Evolutionary conservation across 2,888 invertebrate species (phyloP).

Genomic region (Sinelater perroti): DNA sequence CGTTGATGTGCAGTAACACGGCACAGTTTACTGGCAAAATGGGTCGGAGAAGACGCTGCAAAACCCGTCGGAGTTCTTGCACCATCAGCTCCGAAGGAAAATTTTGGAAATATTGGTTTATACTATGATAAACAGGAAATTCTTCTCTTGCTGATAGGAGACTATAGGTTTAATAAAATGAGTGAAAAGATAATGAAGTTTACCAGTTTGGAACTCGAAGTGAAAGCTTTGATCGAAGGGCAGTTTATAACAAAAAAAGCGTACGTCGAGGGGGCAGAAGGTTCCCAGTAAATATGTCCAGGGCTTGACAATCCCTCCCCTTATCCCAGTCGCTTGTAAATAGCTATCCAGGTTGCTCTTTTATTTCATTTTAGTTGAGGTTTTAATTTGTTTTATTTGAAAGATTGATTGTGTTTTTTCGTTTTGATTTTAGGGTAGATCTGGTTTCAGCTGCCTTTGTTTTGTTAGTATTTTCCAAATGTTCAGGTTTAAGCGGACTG

Average conservation of each 20-base stretch:
- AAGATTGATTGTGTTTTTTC: too few relatives aligned
- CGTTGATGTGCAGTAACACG: slow-evolving; percentile 98
- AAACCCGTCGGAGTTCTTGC: slow-evolving; percentile 76
- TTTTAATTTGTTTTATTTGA: too few relatives aligned
- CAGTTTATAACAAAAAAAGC: slow-evolving; percentile 87
- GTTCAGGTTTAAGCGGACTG: too few relatives aligned
- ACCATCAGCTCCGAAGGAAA: slow-evolving; percentile 91
- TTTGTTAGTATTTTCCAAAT: too few relatives aligned
- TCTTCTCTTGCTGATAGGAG: slow-evolving; percentile 64
- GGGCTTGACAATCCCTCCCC: too few relatives aligned
- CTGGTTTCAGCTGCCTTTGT: too few relatives aligned
- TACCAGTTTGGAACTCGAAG: slow-evolving; percentile 77
- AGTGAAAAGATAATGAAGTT: slow-evolving; percentile 59
- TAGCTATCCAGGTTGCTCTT: too few relatives aligned
- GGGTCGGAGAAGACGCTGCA: slow-evolving; percentile 73
- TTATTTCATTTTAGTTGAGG: too few relatives aligned
- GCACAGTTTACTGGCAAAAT: slow-evolving; percentile 93
- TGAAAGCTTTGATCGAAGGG: slow-evolving; percentile 90
- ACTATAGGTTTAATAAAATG: slow-evolving; percentile 72
- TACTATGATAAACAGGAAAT: slow-evolving; percentile 77
- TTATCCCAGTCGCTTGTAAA: too few relatives aligned
- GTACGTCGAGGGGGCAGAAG: slow-evolving; percentile 83
- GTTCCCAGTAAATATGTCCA: too few relatives aligned
- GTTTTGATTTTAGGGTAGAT: too few relatives aligned
- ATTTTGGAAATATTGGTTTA: slow-evolving; percentile 85